Evolutionary conservation across 2,888 invertebrate genomes (phyloP).

Genomic region (Plebejus melissa): DNA sequence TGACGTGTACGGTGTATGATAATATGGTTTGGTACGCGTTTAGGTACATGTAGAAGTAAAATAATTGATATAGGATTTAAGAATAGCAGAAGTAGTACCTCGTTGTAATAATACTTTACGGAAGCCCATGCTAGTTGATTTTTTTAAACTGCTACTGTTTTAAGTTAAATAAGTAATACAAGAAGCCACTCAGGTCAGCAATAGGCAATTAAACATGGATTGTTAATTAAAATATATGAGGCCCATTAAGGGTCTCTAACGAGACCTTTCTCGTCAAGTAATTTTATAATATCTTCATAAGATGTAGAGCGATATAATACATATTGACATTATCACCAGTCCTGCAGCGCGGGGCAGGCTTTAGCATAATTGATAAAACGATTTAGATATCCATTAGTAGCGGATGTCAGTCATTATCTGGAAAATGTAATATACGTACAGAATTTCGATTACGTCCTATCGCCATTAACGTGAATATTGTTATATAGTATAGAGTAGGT

Average conservation of each 20-base stretch:
- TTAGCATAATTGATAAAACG: constrained; percentile 16
- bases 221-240: too few species aligned
- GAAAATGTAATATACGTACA: not conserved
- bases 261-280: not conserved
- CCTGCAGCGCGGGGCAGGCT: not conserved
- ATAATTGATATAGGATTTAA: too few species aligned
- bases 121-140: too few species aligned
- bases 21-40: not conserved
- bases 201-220: too few species aligned
- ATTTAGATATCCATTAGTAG: constrained; percentile 16
- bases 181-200: too few species aligned
- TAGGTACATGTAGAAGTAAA: too few species aligned
- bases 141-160: too few species aligned
- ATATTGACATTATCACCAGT: not conserved
- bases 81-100: too few species aligned
- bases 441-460: not conserved
- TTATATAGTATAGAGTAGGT: not conserved
- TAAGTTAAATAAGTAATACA: too few species aligned
- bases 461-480: not conserved
- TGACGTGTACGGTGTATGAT: not conserved
- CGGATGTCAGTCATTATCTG: constrained; percentile 4
- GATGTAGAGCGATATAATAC: constrained; percentile 2
- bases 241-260: too few species aligned
- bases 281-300: not conserved
- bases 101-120: too few species aligned